These are phyloP conservation scores for Antechinus stuartii DNA, from an alignment of 2,113 vertebrate genomes.

Conservation along the genomic window DNA sequence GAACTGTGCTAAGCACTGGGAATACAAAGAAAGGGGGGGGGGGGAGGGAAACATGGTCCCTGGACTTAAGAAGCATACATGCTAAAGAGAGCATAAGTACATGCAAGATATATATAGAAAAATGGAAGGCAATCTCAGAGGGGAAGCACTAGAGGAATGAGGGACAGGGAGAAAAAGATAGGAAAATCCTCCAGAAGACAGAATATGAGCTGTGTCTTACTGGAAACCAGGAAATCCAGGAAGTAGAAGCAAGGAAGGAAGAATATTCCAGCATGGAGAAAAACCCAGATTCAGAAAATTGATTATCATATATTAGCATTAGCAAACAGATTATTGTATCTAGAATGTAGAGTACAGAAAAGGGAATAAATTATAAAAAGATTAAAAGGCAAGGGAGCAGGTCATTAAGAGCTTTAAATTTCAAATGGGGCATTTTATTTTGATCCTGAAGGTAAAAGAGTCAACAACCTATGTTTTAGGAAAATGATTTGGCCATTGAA, in stretches of 20 bases:
- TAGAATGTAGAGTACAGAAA: background rate
- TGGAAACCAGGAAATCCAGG: background rate
- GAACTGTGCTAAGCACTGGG: background rate
- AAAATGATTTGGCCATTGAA: background rate
- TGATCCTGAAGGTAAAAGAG: background rate
- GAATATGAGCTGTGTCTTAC: background rate
- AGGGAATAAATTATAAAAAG: background rate
- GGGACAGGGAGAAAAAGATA: background rate
- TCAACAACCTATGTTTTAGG: background rate
- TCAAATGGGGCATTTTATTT: background rate
- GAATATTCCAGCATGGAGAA: background rate
- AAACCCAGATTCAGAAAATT: background rate
- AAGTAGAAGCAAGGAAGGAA: background rate
- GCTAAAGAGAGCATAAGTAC: background rate
- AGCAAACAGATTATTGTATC: background rate
- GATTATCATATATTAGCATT: background rate
- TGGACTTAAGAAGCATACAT: background rate
- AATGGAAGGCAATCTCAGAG: background rate
- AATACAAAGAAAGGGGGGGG: background rate
- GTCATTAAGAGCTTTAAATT: background rate
- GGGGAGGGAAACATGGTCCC: background rate
- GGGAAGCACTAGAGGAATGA: background rate
- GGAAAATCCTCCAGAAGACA: background rate
- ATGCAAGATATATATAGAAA: background rate
- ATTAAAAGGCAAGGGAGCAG: background rate